Conservation (phyloP, 2,113 vertebrate species). For the Pagrus major region DNA sequence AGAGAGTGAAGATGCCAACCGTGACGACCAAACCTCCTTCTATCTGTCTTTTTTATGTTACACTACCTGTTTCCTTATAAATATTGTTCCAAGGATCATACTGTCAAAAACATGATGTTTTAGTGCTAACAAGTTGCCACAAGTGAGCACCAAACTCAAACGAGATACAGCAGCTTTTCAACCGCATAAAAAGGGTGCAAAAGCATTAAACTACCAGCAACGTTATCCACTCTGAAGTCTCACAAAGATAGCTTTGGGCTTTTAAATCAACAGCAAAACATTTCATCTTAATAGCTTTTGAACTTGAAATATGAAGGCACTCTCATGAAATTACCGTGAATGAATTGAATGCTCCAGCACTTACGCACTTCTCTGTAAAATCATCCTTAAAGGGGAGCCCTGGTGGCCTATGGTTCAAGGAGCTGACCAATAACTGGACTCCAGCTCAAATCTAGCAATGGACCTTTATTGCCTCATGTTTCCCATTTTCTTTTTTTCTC, state of each 20-base stretch:
- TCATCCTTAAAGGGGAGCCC: too few relatives aligned
- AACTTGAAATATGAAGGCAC: not conserved
- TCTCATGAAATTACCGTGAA: not conserved
- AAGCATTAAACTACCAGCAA: not conserved
- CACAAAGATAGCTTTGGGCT: not conserved
- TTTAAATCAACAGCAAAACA: slow-evolving; percentile 21
- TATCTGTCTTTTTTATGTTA: not conserved
- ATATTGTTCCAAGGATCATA: not conserved
- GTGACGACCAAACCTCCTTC: not conserved
- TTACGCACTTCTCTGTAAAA: not conserved
- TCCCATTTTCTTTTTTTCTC: not conserved
- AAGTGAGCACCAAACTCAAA: not conserved
- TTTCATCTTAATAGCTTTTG: not conserved
- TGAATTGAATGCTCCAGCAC: not conserved
- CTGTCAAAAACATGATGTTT: not conserved
- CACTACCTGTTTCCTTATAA: not conserved
- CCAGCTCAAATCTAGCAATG: not conserved
- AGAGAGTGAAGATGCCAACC: not conserved
- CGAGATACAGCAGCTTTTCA: not conserved
- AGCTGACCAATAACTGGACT: not conserved
- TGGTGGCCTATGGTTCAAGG: not conserved
- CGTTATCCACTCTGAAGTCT: not conserved
- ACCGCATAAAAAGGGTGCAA: not conserved
- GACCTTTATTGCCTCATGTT: not conserved
- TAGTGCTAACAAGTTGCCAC: not conserved